Evolutionary conservation across 2,888 invertebrate genomes (phyloP), one percentile per base, ranked within the genome.

Genomic region (Zygogramma bicolorata): DNA sequence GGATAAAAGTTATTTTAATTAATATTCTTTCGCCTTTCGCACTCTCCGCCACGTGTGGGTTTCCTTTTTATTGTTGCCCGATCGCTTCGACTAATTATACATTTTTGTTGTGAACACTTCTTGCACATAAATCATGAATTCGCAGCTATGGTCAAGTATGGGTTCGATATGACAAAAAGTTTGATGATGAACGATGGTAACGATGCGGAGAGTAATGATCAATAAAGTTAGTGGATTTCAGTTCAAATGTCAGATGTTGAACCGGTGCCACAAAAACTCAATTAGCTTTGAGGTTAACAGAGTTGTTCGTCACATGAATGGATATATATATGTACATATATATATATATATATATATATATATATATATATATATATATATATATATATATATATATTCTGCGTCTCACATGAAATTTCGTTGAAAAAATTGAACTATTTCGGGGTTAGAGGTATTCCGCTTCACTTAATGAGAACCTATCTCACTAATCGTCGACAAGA

Each of bases 1-100:
- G 71, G 70, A 74, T 77, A 78, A 79, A 79, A 78, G 75, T 71
- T 71, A 75, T 79, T 77, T 77, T 79, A 79, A 80, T 80, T 79
- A 79, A 75, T 76, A 77, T 73, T 74, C 73, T 70, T 75, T 75
- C 72, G 63, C 74, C 58, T 65, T 60, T 25, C 61, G 69, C 42
- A 59, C 59, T 58, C 53, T 59, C 68, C 60, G 60, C 69, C 66
- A 29, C 60, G 77, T 68, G 75, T 73, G 75, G 75, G 75, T 70
- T 75, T 70, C 62, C 60, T 72, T 77, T 70, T 77, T 76, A 68
- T 63, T 75, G 71, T 71, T 73, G 67, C 73, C 71, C 71, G 42
- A 69, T 67, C 68, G 58, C 67, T 53, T 65, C 66, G 66, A 72
- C 74, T 75, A 75, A 77, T 77, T 77, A 77, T 68, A 59, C 63